Conservation (phyloP, 1,140 invertebrate species). For the Caligus rogercresseyi region DNA sequence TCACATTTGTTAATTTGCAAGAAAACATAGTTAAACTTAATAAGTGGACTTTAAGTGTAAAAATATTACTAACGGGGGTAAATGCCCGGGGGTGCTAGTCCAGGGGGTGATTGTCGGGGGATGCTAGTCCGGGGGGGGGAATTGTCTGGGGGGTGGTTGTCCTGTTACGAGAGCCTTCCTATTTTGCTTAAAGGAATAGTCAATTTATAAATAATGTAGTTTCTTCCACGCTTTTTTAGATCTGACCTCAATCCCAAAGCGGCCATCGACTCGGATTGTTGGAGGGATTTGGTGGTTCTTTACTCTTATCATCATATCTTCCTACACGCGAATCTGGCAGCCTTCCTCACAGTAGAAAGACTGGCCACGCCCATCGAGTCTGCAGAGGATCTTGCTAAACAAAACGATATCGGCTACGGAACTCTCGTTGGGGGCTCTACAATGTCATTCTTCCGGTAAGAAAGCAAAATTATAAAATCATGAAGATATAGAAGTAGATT, state of each 20-base stretch:
- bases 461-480: slow-evolving; percentile 25
- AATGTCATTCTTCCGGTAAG: slow-evolving; percentile 59
- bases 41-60: too few species aligned
- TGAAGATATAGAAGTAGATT: neutral
- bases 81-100: too few species aligned
- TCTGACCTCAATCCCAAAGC: slow-evolving; percentile 9
- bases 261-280: slow-evolving; percentile 37
- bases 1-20: too few species aligned
- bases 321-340: slow-evolving; percentile 71
- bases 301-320: slow-evolving; percentile 67
- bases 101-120: too few species aligned
- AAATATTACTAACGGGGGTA: too few species aligned
- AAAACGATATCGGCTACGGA: slow-evolving; percentile 63
- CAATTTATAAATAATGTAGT: neutral
- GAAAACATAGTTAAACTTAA: too few species aligned
- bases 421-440: slow-evolving; percentile 57
- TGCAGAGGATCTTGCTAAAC: slow-evolving; percentile 60
- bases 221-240: neutral
- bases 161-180: too few species aligned
- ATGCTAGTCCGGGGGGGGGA: too few species aligned
- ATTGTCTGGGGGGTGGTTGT: too few species aligned
- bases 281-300: slow-evolving; percentile 77
- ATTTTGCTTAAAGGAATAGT: neutral
- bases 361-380: slow-evolving; percentile 71
- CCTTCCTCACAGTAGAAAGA: slow-evolving; percentile 64